phyloP scores from a whole-genome alignment of 2,113 vertebrate genomes.

The Pavo muticus region DNA sequence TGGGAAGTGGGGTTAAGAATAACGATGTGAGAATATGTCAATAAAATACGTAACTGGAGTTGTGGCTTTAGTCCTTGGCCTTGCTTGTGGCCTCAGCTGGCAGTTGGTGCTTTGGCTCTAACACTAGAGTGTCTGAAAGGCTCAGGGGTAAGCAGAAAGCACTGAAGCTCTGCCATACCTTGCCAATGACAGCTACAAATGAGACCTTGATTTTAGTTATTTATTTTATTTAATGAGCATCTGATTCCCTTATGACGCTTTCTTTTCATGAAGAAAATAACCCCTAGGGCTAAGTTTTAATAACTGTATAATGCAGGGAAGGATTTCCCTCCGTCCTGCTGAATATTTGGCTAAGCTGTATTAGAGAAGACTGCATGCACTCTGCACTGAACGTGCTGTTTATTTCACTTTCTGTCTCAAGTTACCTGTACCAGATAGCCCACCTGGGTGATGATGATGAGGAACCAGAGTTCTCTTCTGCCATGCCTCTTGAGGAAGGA shows the following conservation, averaged over 20 bases:
- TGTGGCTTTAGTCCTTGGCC: not conserved
- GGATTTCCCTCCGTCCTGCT: not conserved
- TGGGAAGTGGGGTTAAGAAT: not conserved
- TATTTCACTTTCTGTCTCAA: constrained; percentile 40
- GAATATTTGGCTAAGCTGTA: not conserved
- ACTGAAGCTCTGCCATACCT: not conserved
- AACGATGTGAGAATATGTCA: not conserved
- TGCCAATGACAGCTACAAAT: not conserved
- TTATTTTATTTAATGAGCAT: not conserved
- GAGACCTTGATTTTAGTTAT: not conserved
- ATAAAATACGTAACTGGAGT: not conserved
- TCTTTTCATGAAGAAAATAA: not conserved
- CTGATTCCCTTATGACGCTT: not conserved
- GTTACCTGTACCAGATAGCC: constrained; percentile 98
- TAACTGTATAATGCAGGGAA: not conserved
- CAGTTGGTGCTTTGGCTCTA: not conserved
- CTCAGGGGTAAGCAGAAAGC: not conserved
- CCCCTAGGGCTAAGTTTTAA: not conserved
- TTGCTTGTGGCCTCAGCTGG: not conserved
- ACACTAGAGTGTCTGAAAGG: not conserved
- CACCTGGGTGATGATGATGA: constrained; percentile 98
- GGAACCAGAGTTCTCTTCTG: constrained; percentile 98
- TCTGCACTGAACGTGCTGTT: not conserved
- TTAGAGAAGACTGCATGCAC: not conserved
- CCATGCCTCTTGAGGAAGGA: constrained; percentile 98